A percentile compares a stretch with the other conserved stretches of the same genome.
phyloP scores from a whole-genome alignment of 2,888 invertebrate genomes.

The Cremastobaeus sp. region DNA sequence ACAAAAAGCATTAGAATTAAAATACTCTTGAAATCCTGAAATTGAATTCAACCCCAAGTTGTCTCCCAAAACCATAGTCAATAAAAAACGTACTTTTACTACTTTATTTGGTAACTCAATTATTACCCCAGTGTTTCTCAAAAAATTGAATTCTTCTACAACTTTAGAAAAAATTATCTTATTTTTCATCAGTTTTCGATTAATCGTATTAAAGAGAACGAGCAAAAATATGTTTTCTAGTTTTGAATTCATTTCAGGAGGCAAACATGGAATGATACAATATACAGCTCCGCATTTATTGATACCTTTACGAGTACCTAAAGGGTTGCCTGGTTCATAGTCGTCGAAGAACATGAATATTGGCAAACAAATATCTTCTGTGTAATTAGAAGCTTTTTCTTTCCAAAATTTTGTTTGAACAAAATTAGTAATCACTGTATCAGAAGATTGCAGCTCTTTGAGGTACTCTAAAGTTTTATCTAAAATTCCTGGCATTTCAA shows the following conservation, averaged over 20 bases:
- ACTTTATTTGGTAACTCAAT: not conserved
- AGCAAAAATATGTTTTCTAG: conserved; percentile 34
- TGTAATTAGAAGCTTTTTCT: not conserved
- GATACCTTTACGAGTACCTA: conserved; percentile 26
- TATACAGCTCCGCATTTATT: conserved; percentile 31
- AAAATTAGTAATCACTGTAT: conserved; percentile 44
- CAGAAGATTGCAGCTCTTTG: conserved; percentile 20
- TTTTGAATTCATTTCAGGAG: conserved; percentile 30
- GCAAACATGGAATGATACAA: conserved; percentile 26
- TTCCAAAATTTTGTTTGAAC: conserved; percentile 30
- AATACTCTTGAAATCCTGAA: conserved; percentile 31
- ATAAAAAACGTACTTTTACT: conserved; percentile 15
- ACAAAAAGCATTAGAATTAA: conserved; percentile 29
- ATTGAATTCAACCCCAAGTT: conserved; percentile 29
- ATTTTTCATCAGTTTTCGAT: conserved; percentile 16
- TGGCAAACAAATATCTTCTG: conserved; percentile 13
- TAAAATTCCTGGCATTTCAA: conserved; percentile 29
- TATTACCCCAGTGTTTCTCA: conserved; percentile 15
- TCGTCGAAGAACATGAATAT: conserved; percentile 2
- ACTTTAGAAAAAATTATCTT: conserved; percentile 34
- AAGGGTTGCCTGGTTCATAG: conserved; percentile 17
- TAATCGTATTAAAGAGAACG: conserved; percentile 20
- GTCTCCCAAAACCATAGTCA: conserved; percentile 16
- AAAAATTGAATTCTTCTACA: conserved; percentile 24
- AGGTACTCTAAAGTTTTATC: conserved; percentile 22